Percentiles rank a stretch among this genome's conserved stretches.
Conservation (phyloP, 2,797 vertebrate species). For the Mareca strepera region DNA sequence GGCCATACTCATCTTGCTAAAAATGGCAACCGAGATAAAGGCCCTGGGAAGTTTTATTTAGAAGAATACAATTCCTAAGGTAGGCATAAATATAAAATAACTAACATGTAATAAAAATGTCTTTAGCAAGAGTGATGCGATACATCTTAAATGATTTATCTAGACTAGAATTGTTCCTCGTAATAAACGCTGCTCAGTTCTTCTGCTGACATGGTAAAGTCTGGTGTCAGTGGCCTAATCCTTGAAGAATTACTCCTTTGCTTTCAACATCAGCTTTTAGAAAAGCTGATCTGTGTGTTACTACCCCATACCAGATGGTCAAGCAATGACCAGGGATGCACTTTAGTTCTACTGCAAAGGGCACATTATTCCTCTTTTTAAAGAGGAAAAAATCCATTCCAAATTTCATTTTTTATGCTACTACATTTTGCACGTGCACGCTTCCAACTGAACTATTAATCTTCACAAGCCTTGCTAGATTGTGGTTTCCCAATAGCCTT, state of each 20-base stretch:
- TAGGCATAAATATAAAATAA: constrained; percentile 34
- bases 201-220: not conserved
- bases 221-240: not conserved
- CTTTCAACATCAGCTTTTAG: not conserved
- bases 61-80: constrained; percentile 10
- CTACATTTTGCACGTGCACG: not conserved
- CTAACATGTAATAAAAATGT: not conserved
- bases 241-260: not conserved
- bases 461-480: not conserved
- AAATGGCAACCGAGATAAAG: not conserved
- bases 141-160: not conserved
- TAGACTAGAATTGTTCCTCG: constrained; percentile 4
- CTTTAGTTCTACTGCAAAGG: not conserved
- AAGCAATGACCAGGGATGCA: not conserved
- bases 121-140: not conserved
- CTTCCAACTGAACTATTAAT: not conserved
- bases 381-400: not conserved
- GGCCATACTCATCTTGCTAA: not conserved
- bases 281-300: not conserved
- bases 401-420: not conserved
- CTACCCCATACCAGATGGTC: not conserved
- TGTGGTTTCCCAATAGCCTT: not conserved
- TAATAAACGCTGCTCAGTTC: not conserved
- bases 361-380: not conserved
- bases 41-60: not conserved